Base-by-base conservation (phyloP, 2,113 vertebrate species). In the Prochilodus magdalenae region DNA sequence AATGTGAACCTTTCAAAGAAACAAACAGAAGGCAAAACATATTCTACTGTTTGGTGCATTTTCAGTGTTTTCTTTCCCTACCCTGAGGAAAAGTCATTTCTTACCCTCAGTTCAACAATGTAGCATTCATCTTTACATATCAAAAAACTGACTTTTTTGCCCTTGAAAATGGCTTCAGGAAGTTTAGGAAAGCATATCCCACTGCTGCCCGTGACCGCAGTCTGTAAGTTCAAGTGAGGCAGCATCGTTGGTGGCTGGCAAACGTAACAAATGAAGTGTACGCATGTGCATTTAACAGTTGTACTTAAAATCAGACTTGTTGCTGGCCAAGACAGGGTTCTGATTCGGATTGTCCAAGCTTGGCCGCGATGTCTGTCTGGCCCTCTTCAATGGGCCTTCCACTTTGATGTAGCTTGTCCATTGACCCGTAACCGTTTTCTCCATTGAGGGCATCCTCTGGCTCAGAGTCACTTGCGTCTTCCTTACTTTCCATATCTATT, bases 341-440 rank as follows among this genome's bases (percentile, higher is more conserved):
- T 24, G 91, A 89, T 81, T 90, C 83, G 0, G 93, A 91, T 24
- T 93, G 93, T 16, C 93, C 91, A 70, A 93, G 93, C 80, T 93
- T 93, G 73, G 91, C 89, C 72, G 92, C 91, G 13, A 92, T 91
- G 79, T 90, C 90, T 78, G 91, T 88, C 49, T 94, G 75, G 91
- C 95, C 86, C 78, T 95, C 95, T 90, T 92, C 93, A 91, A 95
- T 93, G 88, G 91, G 95, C 91, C 95, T 95, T 90, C 93, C 94
- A 49, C 92, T 93, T 24, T 94, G 94, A 82, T 93, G 92, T 55
- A 89, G 78, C 93, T 85, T 86, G 92, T 96, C 93, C 18, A 78
- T 83, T 69, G 92, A 40, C 36, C 92, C 93, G 79, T 96, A 95
- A 82, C 96, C 96, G 60, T 95, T 96, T 76, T 93, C 89, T 49